Percentiles rank a stretch among this genome's conserved stretches.
These are phyloP conservation scores for Paralichthys olivaceus DNA, from an alignment of 2,113 vertebrate genomes.

Conservation along the genomic window DNA sequence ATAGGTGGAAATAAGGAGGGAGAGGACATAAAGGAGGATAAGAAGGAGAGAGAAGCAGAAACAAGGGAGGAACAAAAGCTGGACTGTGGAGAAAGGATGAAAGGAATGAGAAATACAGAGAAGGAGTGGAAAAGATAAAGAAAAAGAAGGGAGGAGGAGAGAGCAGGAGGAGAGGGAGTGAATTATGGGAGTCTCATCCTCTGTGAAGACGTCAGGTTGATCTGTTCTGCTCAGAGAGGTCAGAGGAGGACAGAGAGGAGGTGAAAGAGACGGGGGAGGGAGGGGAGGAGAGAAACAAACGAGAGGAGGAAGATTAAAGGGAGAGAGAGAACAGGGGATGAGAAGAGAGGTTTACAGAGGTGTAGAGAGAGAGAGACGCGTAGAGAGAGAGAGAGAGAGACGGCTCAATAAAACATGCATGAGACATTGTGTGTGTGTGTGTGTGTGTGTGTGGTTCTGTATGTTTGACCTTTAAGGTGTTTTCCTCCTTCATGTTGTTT, in stretches of 20 bases:
- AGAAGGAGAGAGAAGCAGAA: too few species aligned
- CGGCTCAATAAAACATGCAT: constrained; percentile 68
- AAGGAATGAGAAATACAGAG: too few species aligned
- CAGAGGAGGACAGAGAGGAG: constrained; percentile 16
- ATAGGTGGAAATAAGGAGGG: too few species aligned
- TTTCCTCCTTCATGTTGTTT: too few species aligned
- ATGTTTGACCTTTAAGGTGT: too few species aligned
- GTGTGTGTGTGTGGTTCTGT: background rate
- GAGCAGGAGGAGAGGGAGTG: too few species aligned
- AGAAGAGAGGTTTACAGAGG: background rate
- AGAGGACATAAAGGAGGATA: too few species aligned
- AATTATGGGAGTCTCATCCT: background rate
- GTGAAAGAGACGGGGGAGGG: background rate
- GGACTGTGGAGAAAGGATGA: too few species aligned
- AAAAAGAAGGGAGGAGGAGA: too few species aligned
- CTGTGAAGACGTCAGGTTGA: constrained; percentile 14
- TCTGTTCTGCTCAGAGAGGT: constrained; percentile 23
- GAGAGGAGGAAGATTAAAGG: background rate
- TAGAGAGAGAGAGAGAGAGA: background rate
- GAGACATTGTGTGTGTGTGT: constrained; percentile 30
- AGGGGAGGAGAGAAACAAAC: background rate
- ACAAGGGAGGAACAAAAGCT: too few species aligned
- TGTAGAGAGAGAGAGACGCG: background rate
- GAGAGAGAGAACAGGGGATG: background rate
- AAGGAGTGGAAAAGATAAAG: too few species aligned